phyloP scores from a whole-genome alignment of 2,888 invertebrate genomes.

The Meta bourneti region DNA sequence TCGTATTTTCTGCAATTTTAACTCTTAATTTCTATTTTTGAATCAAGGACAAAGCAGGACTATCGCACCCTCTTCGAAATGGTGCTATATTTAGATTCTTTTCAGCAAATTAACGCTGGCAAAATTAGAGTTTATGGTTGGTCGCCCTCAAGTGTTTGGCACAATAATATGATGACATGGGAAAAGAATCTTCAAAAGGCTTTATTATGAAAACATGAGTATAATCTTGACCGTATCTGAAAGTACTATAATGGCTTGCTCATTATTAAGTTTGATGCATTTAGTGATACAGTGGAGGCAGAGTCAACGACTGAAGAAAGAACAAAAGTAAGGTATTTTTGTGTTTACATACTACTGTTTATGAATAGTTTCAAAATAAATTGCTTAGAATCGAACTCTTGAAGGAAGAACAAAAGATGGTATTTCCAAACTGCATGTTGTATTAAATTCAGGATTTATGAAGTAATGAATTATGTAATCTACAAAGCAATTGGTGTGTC shows the following conservation, averaged over 20 bases:
- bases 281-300: conserved; percentile 63
- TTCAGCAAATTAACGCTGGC: conserved; percentile 58
- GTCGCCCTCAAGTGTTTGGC: conserved; percentile 29
- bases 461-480: no score
- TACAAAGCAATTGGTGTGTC: no score
- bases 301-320: background rate
- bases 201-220: conserved; percentile 27
- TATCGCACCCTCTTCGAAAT: conserved; percentile 37
- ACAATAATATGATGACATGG: conserved; percentile 44
- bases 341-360: background rate
- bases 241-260: conserved; percentile 54
- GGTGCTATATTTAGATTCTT: conserved; percentile 61
- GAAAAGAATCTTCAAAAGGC: conserved; percentile 16
- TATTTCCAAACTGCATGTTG: background rate
- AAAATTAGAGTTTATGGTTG: conserved; percentile 55
- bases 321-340: conserved; percentile 1
- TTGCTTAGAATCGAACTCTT: background rate
- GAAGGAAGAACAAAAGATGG: background rate
- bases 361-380: background rate
- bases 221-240: background rate
- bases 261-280: conserved; percentile 65
- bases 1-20: background rate
- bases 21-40: conserved; percentile 61
- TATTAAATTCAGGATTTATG: background rate
- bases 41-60: conserved; percentile 64